Evolutionary conservation across 2,797 vertebrate species (phyloP).

Genomic region (Poecilia velifera): DNA sequence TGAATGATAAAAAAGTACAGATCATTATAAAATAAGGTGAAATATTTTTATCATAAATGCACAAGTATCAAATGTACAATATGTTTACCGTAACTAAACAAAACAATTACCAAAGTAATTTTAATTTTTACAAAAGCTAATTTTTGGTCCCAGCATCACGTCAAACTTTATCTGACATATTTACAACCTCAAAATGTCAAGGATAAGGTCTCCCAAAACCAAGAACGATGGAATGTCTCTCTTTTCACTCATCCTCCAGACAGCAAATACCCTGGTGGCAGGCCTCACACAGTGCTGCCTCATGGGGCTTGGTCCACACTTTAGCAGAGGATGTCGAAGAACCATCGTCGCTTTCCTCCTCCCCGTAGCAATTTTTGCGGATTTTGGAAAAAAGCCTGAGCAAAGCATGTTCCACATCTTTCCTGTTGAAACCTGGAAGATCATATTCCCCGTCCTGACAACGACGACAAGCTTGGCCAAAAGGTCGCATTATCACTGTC

Average conservation of each 20-base stretch:
- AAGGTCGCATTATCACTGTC: constrained; percentile 67
- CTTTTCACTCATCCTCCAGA: constrained; percentile 15
- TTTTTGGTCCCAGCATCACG: neutral
- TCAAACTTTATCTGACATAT: neutral
- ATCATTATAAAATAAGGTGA: neutral
- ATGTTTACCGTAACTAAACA: neutral
- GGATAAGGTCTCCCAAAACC: neutral
- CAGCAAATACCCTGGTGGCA: constrained; percentile 58
- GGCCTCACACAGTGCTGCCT: constrained; percentile 55
- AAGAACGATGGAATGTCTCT: neutral
- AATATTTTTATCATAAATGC: neutral
- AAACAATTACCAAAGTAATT: neutral
- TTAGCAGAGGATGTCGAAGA: neutral
- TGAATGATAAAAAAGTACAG: neutral
- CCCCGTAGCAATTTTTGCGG: constrained; percentile 69
- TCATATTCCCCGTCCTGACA: constrained; percentile 22
- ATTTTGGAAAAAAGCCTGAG: constrained; percentile 61
- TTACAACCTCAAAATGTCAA: constrained; percentile 2
- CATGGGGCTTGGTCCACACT: constrained; percentile 61
- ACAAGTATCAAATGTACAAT: neutral
- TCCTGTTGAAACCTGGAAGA: constrained; percentile 43
- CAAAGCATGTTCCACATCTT: constrained; percentile 35
- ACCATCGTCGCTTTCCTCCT: fast-evolving
- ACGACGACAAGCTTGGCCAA: constrained; percentile 61
- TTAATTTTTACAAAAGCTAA: neutral